These are phyloP conservation scores for Limnodromus scolopaceus DNA, from an alignment of 2,797 vertebrate genomes.

Conservation along the genomic window DNA sequence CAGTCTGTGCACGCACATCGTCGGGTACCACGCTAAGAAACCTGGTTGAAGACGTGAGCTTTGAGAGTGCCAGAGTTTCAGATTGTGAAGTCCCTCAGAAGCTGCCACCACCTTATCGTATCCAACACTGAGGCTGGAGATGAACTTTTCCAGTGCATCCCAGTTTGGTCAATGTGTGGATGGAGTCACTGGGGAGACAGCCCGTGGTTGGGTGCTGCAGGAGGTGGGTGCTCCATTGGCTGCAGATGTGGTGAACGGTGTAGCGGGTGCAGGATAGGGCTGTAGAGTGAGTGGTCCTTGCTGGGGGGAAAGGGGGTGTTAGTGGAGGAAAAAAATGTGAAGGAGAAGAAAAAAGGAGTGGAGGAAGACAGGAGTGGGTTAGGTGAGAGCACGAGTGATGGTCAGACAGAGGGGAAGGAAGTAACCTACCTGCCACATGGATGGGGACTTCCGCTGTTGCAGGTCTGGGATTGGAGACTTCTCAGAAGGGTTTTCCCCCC, in stretches of 20 bases:
- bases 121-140: fast-evolving
- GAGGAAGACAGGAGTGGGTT: background rate
- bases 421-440: fast-evolving
- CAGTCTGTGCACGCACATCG: fast-evolving
- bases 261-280: background rate
- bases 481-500: background rate
- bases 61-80: background rate
- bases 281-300: background rate
- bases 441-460: background rate
- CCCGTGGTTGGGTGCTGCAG: fast-evolving
- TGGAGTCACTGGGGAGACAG: background rate
- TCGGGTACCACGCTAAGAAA: background rate
- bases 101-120: background rate
- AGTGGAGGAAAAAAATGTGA: background rate
- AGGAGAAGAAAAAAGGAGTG: background rate
- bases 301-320: background rate
- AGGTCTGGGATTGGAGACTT: background rate
- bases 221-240: background rate
- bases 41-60: background rate
- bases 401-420: background rate
- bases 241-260: background rate
- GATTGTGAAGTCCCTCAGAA: background rate
- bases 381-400: background rate
- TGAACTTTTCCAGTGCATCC: background rate
- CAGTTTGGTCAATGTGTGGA: fast-evolving